Percentiles rank a stretch among this genome's conserved stretches.
phyloP scores from a whole-genome alignment of 2,797 vertebrate genomes.

The Phataginus tricuspis region DNA sequence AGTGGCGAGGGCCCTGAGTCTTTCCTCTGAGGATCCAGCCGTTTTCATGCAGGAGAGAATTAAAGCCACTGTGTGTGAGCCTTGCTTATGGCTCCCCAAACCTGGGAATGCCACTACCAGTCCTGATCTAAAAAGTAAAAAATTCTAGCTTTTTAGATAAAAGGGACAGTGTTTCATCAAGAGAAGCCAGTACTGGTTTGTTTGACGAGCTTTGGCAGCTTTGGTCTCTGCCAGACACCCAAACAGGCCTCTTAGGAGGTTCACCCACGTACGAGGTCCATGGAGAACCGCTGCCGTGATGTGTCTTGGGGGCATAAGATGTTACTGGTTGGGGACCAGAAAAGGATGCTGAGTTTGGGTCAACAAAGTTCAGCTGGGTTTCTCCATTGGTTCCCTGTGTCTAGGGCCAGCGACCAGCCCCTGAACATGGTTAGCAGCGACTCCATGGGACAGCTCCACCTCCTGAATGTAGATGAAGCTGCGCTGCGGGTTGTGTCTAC shows the following conservation, averaged over 20 bases:
- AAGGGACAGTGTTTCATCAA: neutral
- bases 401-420: slow-evolving; percentile 82
- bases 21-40: neutral
- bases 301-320: neutral
- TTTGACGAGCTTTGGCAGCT: neutral
- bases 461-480: slow-evolving; percentile 87
- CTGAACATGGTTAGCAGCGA: slow-evolving; percentile 93
- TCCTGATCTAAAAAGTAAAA: neutral
- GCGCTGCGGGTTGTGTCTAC: slow-evolving; percentile 85
- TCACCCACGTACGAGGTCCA: fast-evolving
- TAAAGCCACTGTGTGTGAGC: neutral
- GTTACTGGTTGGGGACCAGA: neutral
- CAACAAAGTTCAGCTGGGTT: neutral
- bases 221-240: neutral
- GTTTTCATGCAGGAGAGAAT: neutral
- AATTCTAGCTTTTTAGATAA: neutral
- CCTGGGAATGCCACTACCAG: neutral
- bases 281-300: neutral
- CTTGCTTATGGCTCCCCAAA: neutral
- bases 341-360: neutral
- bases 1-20: neutral
- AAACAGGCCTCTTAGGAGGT: neutral
- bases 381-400: neutral
- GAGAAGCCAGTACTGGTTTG: neutral
- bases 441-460: slow-evolving; percentile 91